Evolutionary conservation across 2,113 vertebrate genomes (phyloP).

Genomic region (Probosciger aterrimus): DNA sequence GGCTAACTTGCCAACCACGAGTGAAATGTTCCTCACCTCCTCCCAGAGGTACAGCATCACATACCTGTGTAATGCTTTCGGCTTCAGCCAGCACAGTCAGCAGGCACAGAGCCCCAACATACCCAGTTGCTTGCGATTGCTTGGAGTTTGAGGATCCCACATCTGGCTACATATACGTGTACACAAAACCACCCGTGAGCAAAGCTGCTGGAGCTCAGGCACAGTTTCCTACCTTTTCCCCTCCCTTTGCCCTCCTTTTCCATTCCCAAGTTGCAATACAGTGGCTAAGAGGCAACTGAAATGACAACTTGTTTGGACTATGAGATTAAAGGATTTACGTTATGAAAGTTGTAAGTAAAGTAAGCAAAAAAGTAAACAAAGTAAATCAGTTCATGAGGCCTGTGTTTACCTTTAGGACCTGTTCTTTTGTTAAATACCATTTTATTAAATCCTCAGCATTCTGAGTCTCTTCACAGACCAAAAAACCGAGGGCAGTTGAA

Average conservation of each 20-base stretch:
- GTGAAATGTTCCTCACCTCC: neutral
- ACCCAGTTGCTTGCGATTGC: fast-evolving
- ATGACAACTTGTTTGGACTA: neutral
- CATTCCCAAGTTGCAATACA: fast-evolving
- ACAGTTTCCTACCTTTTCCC: neutral
- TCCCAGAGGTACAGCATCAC: fast-evolving
- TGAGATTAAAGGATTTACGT: neutral
- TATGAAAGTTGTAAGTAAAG: neutral
- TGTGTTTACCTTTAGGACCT: neutral
- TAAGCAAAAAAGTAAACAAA: neutral
- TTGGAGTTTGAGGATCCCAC: neutral
- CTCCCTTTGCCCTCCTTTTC: neutral
- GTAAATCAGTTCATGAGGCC: neutral
- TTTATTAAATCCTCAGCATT: neutral
- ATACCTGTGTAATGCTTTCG: no score
- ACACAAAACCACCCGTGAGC: neutral
- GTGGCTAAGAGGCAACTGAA: neutral
- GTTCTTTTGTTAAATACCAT: neutral
- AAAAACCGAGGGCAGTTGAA: neutral
- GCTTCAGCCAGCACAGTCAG: neutral
- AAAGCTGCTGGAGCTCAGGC: neutral
- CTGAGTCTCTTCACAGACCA: neutral
- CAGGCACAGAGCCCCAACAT: neutral
- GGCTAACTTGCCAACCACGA: neutral
- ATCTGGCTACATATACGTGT: no score